phyloP scores from a whole-genome alignment of 2,797 vertebrate species.

The Tympanoctomys barrerae region DNA sequence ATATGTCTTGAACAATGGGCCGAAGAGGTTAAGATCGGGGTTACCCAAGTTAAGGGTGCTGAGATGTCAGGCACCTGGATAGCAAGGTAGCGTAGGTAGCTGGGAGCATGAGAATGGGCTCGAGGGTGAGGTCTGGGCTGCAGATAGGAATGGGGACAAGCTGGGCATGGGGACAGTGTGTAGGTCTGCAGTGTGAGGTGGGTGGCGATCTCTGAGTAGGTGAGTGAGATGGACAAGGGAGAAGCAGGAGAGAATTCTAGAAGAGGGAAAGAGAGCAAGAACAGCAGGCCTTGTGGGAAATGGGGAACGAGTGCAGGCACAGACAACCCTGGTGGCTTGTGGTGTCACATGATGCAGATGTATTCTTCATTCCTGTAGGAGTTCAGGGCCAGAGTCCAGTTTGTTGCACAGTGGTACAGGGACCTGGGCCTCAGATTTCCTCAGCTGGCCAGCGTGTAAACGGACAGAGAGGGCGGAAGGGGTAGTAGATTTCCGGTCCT shows the following conservation, averaged over 20 bases:
- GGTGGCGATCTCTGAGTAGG: neutral
- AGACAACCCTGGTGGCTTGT: neutral
- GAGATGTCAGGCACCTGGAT: neutral
- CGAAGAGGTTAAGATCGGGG: neutral
- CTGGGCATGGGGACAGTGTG: fast-evolving
- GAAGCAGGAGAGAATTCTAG: neutral
- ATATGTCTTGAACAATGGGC: neutral
- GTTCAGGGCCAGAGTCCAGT: neutral
- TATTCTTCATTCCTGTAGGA: neutral
- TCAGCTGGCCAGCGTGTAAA: neutral
- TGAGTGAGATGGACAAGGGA: neutral
- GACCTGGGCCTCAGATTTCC: neutral
- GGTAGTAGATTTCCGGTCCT: neutral
- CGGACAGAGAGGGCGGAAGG: neutral
- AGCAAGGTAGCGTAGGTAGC: neutral
- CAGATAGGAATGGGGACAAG: neutral
- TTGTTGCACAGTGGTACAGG: neutral
- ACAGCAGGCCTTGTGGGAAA: no score
- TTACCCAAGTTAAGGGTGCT: neutral
- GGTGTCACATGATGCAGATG: neutral
- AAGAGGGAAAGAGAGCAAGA: neutral
- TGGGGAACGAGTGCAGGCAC: neutral
- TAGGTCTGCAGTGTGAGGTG: neutral
- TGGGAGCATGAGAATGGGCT: neutral
- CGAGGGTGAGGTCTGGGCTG: neutral